Percentiles rank a stretch among this genome's conserved stretches.
Conservation (phyloP, 2,113 vertebrate species). For the Eurypyga helias region DNA sequence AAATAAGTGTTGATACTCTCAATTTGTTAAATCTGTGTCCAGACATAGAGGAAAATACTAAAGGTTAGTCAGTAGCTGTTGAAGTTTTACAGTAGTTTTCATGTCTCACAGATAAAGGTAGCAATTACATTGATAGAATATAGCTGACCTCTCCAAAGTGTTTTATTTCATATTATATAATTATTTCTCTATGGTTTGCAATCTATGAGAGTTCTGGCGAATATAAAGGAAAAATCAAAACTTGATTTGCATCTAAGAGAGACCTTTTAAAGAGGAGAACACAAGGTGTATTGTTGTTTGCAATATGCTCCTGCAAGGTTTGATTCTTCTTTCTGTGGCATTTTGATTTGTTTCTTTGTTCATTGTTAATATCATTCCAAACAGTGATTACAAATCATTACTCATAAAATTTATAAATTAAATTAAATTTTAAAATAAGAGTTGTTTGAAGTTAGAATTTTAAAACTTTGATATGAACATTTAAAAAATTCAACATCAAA, state of each 20-base stretch:
- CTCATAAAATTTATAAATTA: neutral
- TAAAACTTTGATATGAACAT: neutral
- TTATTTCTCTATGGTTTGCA: neutral
- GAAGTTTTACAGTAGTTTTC: neutral
- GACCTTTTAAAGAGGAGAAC: neutral
- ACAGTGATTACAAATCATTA: neutral
- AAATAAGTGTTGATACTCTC: neutral
- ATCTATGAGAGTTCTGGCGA: neutral
- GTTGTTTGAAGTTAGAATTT: neutral
- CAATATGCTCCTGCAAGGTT: neutral
- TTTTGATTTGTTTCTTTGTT: neutral
- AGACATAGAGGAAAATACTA: neutral
- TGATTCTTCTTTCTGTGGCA: neutral
- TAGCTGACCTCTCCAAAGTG: neutral
- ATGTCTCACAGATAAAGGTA: neutral
- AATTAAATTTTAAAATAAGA: neutral
- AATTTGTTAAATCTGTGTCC: neutral
- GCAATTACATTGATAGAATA: rapidly evolving
- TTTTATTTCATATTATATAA: neutral
- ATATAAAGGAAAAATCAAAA: neutral
- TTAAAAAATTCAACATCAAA: rapidly evolving
- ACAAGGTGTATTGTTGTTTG: neutral
- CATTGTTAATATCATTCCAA: neutral
- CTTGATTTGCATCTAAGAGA: neutral
- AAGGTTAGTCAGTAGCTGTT: neutral